These are phyloP conservation scores for Aeoliscus strigatus DNA, from an alignment of 2,797 vertebrate species.

Conservation along the genomic window DNA sequence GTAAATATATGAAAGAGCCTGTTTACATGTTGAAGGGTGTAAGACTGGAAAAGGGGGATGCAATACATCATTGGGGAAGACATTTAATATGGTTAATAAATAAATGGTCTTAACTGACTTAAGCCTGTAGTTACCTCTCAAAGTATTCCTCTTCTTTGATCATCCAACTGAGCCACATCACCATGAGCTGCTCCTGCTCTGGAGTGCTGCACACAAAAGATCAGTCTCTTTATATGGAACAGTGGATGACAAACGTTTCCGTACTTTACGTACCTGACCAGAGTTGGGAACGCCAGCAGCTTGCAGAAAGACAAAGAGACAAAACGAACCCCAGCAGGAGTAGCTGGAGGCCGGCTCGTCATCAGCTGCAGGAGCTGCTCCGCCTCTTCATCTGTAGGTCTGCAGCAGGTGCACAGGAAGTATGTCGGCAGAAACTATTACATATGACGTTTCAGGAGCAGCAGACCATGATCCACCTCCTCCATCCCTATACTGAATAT, in stretches of 20 bases:
- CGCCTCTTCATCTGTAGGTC: constrained; percentile 95
- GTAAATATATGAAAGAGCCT: too few species aligned
- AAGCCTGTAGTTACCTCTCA: constrained; percentile 81
- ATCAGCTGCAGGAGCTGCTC: constrained; percentile 95
- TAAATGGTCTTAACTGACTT: not conserved
- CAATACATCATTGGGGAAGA: too few species aligned
- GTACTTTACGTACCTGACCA: constrained; percentile 86
- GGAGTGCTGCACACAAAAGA: constrained; percentile 78
- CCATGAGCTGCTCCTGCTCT: constrained; percentile 96
- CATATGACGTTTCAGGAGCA: not conserved
- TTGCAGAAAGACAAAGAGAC: constrained; percentile 97
- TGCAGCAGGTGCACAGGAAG: constrained; percentile 32
- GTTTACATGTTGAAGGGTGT: too few species aligned
- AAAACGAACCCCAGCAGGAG: constrained; percentile 93
- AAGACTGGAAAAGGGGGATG: too few species aligned
- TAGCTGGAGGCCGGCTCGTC: constrained; percentile 95
- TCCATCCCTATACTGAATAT: too few species aligned
- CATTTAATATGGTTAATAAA: too few species aligned
- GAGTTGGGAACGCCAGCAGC: constrained; percentile 92
- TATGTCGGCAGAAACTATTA: not conserved
- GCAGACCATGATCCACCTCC: too few species aligned
- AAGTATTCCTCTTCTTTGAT: constrained; percentile 99
- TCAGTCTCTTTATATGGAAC: too few species aligned
- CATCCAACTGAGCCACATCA: constrained; percentile 99
- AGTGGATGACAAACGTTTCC: too few species aligned